Percentiles rank a stretch among this genome's conserved stretches.
These are phyloP conservation scores for Excalfactoria chinensis DNA, from an alignment of 2,113 vertebrate genomes.

Conservation along the genomic window DNA sequence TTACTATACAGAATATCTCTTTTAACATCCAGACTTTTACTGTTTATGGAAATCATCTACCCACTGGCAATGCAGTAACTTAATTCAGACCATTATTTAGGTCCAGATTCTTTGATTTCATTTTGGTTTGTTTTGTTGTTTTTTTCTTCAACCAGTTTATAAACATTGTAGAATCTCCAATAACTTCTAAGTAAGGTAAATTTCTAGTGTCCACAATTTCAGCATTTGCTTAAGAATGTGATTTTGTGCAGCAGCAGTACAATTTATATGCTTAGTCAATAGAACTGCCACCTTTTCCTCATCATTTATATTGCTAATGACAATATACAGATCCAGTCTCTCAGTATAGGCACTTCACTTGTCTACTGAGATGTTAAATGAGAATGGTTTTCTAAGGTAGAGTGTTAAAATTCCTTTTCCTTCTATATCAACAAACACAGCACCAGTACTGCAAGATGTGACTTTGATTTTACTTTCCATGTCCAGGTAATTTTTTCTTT, in stretches of 20 bases:
- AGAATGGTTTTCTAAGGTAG: not conserved
- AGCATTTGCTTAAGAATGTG: not conserved
- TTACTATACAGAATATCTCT: not conserved
- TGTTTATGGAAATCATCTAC: not conserved
- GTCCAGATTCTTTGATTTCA: accelerated
- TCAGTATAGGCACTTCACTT: not conserved
- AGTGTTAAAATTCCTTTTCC: not conserved
- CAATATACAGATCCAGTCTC: not conserved
- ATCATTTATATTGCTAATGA: not conserved
- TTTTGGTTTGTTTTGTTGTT: not conserved
- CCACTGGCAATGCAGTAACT: not conserved
- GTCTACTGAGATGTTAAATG: not conserved
- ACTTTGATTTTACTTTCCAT: not conserved
- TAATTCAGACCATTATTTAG: not conserved
- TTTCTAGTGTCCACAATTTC: not conserved
- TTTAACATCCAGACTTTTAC: not conserved
- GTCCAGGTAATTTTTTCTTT: not conserved
- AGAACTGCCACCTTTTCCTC: not conserved
- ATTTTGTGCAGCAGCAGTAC: not conserved
- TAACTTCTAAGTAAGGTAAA: not conserved
- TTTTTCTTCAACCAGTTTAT: not conserved
- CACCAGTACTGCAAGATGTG: not conserved
- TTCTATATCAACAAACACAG: not conserved
- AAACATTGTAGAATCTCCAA: not conserved
- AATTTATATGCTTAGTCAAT: not conserved